phyloP scores from a whole-genome alignment of 2,888 invertebrate genomes.

The Heliconius cydno region DNA sequence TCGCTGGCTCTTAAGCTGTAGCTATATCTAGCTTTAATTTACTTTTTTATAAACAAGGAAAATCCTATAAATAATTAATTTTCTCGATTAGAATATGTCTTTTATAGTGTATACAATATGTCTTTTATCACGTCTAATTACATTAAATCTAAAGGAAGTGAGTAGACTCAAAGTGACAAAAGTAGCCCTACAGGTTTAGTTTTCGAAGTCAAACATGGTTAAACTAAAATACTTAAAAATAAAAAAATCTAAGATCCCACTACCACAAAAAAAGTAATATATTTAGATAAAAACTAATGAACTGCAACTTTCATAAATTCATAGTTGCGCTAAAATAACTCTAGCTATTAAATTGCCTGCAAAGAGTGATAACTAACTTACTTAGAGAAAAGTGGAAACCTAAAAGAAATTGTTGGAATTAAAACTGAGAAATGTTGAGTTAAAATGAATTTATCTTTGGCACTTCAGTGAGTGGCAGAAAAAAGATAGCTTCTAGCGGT shows the following conservation, averaged over 20 bases:
- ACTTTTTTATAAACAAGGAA: too few species aligned
- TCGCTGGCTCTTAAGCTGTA: too few species aligned
- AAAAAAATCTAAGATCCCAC: not conserved
- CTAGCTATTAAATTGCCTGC: slow-evolving; percentile 17
- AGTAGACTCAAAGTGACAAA: too few species aligned
- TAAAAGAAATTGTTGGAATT: slow-evolving; percentile 15
- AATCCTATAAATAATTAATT: too few species aligned
- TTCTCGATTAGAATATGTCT: too few species aligned
- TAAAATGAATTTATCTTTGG: slow-evolving; percentile 26
- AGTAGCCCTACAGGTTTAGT: too few species aligned
- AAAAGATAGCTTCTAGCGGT: slow-evolving; percentile 8
- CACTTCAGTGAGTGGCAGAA: slow-evolving; percentile 20
- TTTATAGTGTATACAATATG: too few species aligned
- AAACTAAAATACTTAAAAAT: not conserved
- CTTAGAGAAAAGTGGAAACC: not conserved
- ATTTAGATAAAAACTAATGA: not conserved
- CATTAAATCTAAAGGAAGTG: too few species aligned
- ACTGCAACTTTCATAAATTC: not conserved
- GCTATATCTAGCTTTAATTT: too few species aligned
- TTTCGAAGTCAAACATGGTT: not conserved
- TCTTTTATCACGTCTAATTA: too few species aligned
- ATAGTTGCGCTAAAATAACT: not conserved
- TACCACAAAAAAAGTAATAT: not conserved
- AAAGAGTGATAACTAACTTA: slow-evolving; percentile 17
- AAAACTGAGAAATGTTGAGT: slow-evolving; percentile 25